These are phyloP conservation scores for Halocaridina rubra DNA, from an alignment of 2,888 invertebrate genomes.

Conservation along the genomic window DNA sequence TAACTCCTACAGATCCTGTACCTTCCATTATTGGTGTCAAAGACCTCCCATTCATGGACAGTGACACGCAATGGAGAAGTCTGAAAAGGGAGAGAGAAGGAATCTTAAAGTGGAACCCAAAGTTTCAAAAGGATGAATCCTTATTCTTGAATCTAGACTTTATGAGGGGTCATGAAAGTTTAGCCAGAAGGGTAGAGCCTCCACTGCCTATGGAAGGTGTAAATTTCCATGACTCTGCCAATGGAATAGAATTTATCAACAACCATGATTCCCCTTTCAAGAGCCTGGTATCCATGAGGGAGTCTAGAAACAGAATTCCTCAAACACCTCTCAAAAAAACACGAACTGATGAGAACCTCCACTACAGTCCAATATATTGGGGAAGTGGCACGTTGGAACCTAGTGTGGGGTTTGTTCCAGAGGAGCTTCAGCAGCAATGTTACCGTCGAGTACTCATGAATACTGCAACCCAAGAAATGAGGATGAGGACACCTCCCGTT, in stretches of 20 bases:
- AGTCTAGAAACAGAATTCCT: neutral
- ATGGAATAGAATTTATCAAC: neutral
- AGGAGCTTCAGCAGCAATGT: conserved; percentile 3
- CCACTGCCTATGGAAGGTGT: neutral
- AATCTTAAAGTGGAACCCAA: neutral
- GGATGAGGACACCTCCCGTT: conserved; percentile 24
- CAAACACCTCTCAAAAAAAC: conserved; percentile 24
- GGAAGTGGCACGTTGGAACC: neutral
- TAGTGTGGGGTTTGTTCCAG: neutral
- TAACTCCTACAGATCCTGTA: neutral
- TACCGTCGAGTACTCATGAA: neutral
- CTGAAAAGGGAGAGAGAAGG: conserved; percentile 35
- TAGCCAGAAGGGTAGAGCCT: neutral
- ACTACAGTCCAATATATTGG: conserved; percentile 26
- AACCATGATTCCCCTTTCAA: conserved; percentile 6
- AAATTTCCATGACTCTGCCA: neutral
- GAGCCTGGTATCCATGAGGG: neutral
- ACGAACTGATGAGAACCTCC: conserved; percentile 17
- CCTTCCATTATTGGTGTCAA: neutral
- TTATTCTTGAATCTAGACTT: conserved; percentile 32
- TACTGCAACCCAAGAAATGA: neutral
- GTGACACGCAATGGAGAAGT: neutral
- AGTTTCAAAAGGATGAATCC: neutral
- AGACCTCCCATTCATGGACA: neutral
- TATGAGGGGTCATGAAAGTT: neutral